Evolutionary conservation across 2,888 invertebrate genomes (phyloP).

Genomic region (Pasiphila rectangulata): DNA sequence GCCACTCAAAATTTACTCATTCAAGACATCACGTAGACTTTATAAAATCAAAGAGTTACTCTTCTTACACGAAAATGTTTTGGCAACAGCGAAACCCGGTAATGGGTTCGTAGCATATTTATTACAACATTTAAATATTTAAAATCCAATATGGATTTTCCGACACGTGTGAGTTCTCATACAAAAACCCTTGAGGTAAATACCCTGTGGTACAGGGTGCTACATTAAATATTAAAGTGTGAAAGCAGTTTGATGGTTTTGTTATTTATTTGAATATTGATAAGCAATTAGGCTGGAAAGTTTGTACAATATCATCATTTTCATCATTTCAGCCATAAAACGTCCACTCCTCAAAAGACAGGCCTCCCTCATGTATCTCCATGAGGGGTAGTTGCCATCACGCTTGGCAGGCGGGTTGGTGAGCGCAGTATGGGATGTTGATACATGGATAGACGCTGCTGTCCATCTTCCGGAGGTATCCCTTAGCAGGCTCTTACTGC

Average conservation of each 20-base stretch:
- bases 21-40: not conserved
- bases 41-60: conserved; percentile 6
- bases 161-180: conserved; percentile 25
- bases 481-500: no score
- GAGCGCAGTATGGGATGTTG: no score
- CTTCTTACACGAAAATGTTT: conserved; percentile 15
- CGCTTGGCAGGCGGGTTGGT: no score
- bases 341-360: no score
- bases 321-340: no score
- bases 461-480: no score
- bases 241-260: not conserved
- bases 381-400: no score
- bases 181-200: conserved; percentile 29
- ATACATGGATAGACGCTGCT: no score
- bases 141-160: conserved; percentile 37
- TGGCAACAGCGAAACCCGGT: conserved; percentile 20
- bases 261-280: not conserved
- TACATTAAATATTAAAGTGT: conserved; percentile 3
- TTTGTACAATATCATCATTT: no score
- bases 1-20: not conserved
- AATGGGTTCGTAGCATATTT: conserved; percentile 35
- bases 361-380: no score
- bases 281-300: not conserved
- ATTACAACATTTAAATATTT: conserved; percentile 35
- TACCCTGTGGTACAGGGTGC: conserved; percentile 23